These are phyloP conservation scores for Acleris sparsana DNA, from an alignment of 2,888 invertebrate species.

Conservation along the genomic window DNA sequence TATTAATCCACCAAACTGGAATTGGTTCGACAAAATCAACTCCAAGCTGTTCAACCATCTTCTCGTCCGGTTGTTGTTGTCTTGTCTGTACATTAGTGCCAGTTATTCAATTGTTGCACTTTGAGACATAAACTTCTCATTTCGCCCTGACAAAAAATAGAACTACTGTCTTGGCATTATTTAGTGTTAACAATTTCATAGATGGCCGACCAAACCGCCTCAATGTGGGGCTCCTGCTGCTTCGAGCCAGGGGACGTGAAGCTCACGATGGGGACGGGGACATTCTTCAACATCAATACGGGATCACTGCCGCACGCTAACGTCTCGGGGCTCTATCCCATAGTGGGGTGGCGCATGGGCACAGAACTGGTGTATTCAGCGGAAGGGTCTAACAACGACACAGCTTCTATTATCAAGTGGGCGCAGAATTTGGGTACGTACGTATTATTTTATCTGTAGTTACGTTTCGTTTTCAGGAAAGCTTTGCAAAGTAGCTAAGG, in stretches of 20 bases:
- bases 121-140: background rate
- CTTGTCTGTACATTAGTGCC: too few species aligned
- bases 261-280: conserved; percentile 95
- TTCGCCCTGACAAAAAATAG: background rate
- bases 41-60: too few species aligned
- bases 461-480: background rate
- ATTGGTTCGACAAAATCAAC: too few species aligned
- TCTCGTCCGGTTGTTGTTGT: too few species aligned
- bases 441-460: background rate
- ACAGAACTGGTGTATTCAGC: conserved; percentile 86
- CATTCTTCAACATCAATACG: conserved; percentile 94
- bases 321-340: conserved; percentile 93
- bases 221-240: conserved; percentile 94
- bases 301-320: conserved; percentile 90
- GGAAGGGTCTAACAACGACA: conserved; percentile 95
- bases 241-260: conserved; percentile 91
- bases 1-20: too few species aligned
- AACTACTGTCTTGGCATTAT: background rate
- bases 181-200: conserved; percentile 50
- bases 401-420: conserved; percentile 95
- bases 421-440: conserved; percentile 86
- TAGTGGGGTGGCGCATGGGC: conserved; percentile 92
- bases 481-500: too few species aligned
- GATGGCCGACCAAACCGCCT: conserved; percentile 95
- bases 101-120: too few species aligned